phyloP scores from a whole-genome alignment of 2,113 vertebrate genomes.

The Erythrocebus patas region DNA sequence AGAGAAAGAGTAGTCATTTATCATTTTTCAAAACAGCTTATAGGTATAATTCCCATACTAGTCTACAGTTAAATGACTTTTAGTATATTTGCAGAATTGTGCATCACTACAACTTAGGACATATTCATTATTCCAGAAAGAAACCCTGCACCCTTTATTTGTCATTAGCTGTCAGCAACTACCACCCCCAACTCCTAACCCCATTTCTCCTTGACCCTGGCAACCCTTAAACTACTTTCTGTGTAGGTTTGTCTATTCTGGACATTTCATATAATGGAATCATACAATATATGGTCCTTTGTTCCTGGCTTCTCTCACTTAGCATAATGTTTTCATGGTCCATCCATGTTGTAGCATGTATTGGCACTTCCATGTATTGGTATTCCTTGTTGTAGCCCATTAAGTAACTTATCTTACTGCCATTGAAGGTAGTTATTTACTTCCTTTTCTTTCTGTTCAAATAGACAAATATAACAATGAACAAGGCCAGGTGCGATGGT shows the following conservation, averaged over 20 bases:
- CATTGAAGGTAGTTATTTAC: constrained; percentile 74
- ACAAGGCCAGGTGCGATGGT: no score
- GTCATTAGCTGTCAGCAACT: not conserved
- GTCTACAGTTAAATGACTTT: not conserved
- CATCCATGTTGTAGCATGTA: not conserved
- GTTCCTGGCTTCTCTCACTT: not conserved
- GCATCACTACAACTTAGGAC: not conserved
- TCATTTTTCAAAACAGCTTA: constrained; percentile 38
- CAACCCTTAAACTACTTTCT: not conserved
- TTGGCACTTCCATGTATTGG: not conserved
- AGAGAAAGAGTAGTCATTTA: constrained; percentile 76
- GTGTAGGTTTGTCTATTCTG: not conserved
- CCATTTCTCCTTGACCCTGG: not conserved
- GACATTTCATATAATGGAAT: not conserved
- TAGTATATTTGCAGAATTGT: not conserved
- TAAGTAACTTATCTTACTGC: constrained; percentile 74
- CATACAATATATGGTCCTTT: not conserved
- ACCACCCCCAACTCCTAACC: no score
- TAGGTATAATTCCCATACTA: not conserved
- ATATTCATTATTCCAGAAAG: not conserved
- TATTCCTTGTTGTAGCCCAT: not conserved
- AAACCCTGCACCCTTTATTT: not conserved
- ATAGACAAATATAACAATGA: constrained; percentile 67
- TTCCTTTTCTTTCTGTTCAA: constrained; percentile 72
- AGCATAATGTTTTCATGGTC: not conserved